phyloP scores from a whole-genome alignment of 64 coral and sea anemone species.

The Montipora foliosa region DNA sequence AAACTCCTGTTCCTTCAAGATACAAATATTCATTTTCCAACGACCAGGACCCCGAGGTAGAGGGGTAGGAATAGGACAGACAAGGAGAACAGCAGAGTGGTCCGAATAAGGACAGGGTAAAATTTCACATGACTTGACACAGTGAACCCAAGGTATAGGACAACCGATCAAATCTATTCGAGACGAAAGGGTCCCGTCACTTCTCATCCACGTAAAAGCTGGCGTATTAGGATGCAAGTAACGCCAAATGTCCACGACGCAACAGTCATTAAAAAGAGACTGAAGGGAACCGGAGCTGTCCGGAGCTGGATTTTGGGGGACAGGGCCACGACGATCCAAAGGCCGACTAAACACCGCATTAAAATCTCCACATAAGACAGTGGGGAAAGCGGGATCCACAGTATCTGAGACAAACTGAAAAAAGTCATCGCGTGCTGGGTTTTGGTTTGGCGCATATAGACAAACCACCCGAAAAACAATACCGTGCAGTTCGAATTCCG shows the following conservation, averaged over 20 bases:
- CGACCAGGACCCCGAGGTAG: too few species aligned
- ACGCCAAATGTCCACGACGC: background rate
- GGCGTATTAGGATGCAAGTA: background rate
- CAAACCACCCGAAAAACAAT: background rate
- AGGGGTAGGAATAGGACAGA: too few species aligned
- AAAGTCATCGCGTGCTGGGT: background rate
- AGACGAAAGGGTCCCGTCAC: background rate
- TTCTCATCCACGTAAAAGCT: background rate
- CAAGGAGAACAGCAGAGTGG: too few species aligned
- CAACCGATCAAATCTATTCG: background rate
- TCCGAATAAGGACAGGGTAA: too few species aligned
- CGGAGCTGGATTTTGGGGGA: accelerated
- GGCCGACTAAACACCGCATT: background rate
- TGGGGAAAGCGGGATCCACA: background rate
- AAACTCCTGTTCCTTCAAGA: too few species aligned
- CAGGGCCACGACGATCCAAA: background rate
- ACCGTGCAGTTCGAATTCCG: background rate
- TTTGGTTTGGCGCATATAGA: constrained; percentile 43
- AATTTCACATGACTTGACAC: too few species aligned
- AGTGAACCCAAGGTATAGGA: too few species aligned
- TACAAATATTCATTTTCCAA: too few species aligned
- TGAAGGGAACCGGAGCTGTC: background rate
- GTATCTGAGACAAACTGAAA: background rate
- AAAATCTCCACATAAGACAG: background rate
- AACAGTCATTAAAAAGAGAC: background rate